Base-by-base conservation (phyloP, 2,797 vertebrate genomes). In the Spizella passerina region DNA sequence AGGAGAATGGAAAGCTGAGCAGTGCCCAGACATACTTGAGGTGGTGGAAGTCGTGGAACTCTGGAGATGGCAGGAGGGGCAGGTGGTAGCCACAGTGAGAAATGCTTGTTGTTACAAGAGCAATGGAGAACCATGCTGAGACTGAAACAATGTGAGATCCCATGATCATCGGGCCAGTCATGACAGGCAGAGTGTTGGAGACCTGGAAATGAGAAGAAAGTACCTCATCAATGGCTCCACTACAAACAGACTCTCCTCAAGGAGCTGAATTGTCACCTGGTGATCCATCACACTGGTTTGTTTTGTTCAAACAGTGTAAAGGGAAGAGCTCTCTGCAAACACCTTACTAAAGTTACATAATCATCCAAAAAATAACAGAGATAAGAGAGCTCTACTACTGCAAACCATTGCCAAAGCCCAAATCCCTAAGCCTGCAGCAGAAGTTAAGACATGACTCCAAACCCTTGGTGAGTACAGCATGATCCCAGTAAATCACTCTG, bases 31-130 rank as follows among this genome's bases (percentile, higher is more conserved):
- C 98, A 77, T 97, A 99, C 99, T 97, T 99, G 97, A 99, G 98
- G 95, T 99, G 99, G 96, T 99, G 99, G 96, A 98, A 99, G 98
- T 99, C 99, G 0, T 99, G 99, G 97, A 99, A 99, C 96, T 99
- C 99, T 0, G 99, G 98, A 0, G 99, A 99, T 2, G 99, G 99
- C 86, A 99, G 98, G 87, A 99, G 97, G 66, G 99, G 99, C n/a
- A 99, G 98, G 96, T 99, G 99, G 96, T 99, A 99, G 14, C 99
- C 99, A 1, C 99, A 99, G 98, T 99, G 99, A 6, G 99, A 99
- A 92, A 99, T 96, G 75, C 98, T 98, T 43, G 99, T 99, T 88
- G 94, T 96, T 90, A 99, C 0, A 69, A 99, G 95, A 43, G 98
- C 99, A 47, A 99, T n/a, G 57, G 97, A 98, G 89, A 98, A 98